Percentiles rank a stretch among this genome's conserved stretches.
Evolutionary conservation across 1,140 invertebrate species (phyloP).

Genomic region (Drosophila kurseongensis): DNA sequence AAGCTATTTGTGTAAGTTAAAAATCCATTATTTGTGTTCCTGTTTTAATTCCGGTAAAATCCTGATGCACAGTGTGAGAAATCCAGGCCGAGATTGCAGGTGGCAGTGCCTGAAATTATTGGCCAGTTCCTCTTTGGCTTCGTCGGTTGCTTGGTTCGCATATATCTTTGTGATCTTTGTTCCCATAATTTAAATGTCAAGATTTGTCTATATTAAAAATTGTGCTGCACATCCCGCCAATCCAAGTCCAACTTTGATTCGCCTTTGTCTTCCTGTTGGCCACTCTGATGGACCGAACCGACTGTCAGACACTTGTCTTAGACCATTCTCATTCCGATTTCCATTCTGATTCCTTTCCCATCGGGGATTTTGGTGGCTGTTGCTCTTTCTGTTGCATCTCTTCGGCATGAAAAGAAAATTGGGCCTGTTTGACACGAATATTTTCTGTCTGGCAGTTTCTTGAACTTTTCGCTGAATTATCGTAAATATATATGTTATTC

Average conservation of each 20-base stretch:
- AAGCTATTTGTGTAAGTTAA: no score
- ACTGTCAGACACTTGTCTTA: slow-evolving; percentile 60
- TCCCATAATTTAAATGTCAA: slow-evolving; percentile 82
- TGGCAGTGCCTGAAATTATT: slow-evolving; percentile 64
- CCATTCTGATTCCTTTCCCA: slow-evolving; percentile 5
- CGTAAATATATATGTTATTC: slow-evolving; percentile 44
- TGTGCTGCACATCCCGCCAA: slow-evolving; percentile 24
- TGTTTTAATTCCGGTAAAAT: neutral
- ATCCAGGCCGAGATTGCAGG: slow-evolving; percentile 48
- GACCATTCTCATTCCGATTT: slow-evolving; percentile 30
- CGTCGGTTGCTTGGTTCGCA: slow-evolving; percentile 17
- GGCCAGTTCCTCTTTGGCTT: slow-evolving; percentile 21
- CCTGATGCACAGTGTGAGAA: slow-evolving; percentile 9
- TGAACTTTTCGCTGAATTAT: slow-evolving; percentile 34
- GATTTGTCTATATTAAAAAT: slow-evolving; percentile 81
- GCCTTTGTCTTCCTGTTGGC: slow-evolving; percentile 27
- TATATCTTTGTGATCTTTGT: slow-evolving; percentile 56
- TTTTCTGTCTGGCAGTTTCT: slow-evolving; percentile 34
- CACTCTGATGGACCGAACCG: slow-evolving; percentile 37
- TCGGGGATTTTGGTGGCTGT: slow-evolving; percentile 7
- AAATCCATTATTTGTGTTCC: no score
- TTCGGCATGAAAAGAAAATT: slow-evolving; percentile 61
- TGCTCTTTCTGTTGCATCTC: slow-evolving; percentile 3
- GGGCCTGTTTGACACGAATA: slow-evolving; percentile 56
- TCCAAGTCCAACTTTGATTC: slow-evolving; percentile 13